Evolutionary conservation across 2,113 vertebrate genomes (phyloP), one percentile per base, ranked within the genome.

Genomic region (Copsychus sechellarum): DNA sequence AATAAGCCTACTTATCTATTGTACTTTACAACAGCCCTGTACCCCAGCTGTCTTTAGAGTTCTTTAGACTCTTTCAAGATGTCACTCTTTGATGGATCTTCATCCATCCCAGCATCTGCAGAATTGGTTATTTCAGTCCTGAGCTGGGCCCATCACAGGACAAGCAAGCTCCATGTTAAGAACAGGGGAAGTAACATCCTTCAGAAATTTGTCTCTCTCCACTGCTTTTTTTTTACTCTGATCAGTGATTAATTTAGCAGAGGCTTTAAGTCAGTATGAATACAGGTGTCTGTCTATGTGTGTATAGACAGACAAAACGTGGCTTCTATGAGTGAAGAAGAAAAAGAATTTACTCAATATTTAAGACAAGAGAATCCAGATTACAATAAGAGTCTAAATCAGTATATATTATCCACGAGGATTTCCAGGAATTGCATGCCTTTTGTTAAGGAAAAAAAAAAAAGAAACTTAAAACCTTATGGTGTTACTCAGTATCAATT

Each of bases 371-470:
- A 82, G 12, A 66, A 71, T n/a, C 9, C 1, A 5, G 10, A 25
- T 34, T 34, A 11, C 19, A 57, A 22, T 3, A 33, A 3, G 21
- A 4, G 38, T 67, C 47, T 14, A 22, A 62, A 67, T 13, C 7
- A 4, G 2, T 34, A 1, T 47, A 1, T 70, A 6, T 57, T 38
- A 22, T 20, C 45, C 7, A 25, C 25, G 17, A 58, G 14, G 4
- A 21, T 81, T 38, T 34, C 34, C 14, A n/a, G 51, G n/a, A 54
- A 14, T 36, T 53, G 21, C 5, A 5, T 0, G 3, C 19, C 29
- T 74, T 79, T 42, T 83, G 8, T 45, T 7, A 2, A 19, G 29
- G 13, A 2, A 7, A 3, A 4, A 9, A 2, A 7, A 3, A 4
- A 9, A 48, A 22, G 20, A 23, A 22, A 6, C 26, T 3, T 2